A percentile compares a stretch with the other conserved stretches of the same genome.
Conservation (phyloP, 2,113 vertebrate species). For the Bos javanicus region DNA sequence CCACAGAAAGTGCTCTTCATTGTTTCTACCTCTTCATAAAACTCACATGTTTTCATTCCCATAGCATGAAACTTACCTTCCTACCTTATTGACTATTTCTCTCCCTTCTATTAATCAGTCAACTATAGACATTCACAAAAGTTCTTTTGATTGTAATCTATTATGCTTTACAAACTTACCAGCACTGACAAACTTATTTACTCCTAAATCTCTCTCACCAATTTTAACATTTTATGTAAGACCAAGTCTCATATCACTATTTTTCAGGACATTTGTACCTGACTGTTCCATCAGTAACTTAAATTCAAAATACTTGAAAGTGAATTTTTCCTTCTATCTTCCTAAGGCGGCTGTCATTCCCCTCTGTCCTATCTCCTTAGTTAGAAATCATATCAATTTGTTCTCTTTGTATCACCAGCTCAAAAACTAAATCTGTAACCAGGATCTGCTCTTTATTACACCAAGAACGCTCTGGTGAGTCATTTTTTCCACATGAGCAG, state of each 20-base stretch:
- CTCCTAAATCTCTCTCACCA: not conserved
- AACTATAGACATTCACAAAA: not conserved
- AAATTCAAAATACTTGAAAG: slow-evolving; percentile 19
- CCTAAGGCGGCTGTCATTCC: not conserved
- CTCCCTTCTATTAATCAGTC: not conserved
- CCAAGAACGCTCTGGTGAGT: not conserved
- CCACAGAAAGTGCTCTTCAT: not conserved
- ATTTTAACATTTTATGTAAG: not conserved
- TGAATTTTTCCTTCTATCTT: slow-evolving; percentile 2
- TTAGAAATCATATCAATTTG: not conserved
- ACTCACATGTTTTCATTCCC: not conserved
- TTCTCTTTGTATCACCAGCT: not conserved
- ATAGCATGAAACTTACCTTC: not conserved
- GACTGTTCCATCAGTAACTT: not conserved
- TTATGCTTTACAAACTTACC: not conserved
- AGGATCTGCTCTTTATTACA: not conserved
- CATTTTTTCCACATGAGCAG: not conserved
- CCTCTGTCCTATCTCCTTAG: not conserved
- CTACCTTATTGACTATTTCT: not conserved
- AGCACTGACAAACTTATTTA: not conserved
- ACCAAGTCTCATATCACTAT: not conserved
- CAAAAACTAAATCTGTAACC: not conserved
- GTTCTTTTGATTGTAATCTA: not conserved
- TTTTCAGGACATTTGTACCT: slow-evolving; percentile 18
- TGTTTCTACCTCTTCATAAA: not conserved